Evolutionary conservation across 1,140 invertebrate species (phyloP), one percentile per base, ranked within the genome.

Genomic region (Hirudo medicinalis): DNA sequence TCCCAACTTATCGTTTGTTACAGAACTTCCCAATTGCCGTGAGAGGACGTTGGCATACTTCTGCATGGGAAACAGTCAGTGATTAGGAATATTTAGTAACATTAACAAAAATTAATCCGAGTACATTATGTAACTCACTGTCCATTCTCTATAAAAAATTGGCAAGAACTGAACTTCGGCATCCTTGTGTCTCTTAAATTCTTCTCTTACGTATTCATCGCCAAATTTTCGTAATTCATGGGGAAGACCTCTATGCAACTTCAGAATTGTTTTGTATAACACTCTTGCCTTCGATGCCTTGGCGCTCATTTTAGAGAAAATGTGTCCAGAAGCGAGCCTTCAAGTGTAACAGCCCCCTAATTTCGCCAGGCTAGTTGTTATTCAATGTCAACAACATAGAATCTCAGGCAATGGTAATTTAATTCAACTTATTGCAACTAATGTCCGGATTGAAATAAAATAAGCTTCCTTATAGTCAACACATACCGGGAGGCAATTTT

Each of bases 191-290:
- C 89, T 82, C 76, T 87, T 87, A 80, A 96, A 96, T 81, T 96
- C 92, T 76, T 92, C 91, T 76, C 87, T 87, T 0, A 89, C 89
- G 82, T 96, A 96, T 79, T 86, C 86, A 77, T 91, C 88, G n/a
- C 83, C 82, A 20, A 84, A 66, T 3, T 78, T 78, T 76, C 87
- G 85, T 67, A 94, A 80, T 78, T 91, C 89, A 8, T 81, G 72
- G 0, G 92, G 91, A 53, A 94, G 78, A 27, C 90, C 89, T 75
- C 90, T 82, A 78, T 95, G 91, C 57, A 95, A 83, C 76, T 88
- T 87, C 73, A 94, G 85, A 79, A 94, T 89, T 15, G 89, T 87
- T 84, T 95, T 94, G 78, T 94, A 95, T n/a, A 95, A 79, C 63
- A 86, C 83, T 72, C 88, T 83, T 0, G 92, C 90, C 36, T 86